Evolutionary conservation across 2,113 vertebrate species (phyloP).

Genomic region (Ciconia stormi): DNA sequence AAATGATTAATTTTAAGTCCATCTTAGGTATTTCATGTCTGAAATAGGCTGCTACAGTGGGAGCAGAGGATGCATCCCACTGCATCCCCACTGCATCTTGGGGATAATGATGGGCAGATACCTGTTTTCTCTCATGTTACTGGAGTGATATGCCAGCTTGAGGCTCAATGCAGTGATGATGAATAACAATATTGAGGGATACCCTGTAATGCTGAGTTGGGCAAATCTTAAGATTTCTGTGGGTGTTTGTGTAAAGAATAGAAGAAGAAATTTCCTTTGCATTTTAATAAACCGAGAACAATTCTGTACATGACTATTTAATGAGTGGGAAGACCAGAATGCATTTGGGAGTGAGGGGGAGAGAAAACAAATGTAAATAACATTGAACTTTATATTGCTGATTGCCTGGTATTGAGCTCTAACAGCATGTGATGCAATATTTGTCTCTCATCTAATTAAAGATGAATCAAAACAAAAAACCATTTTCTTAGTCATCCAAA

Average conservation of each 20-base stretch:
- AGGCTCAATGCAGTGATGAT: not conserved
- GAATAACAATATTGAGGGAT: not conserved
- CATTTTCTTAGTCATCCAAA: not conserved
- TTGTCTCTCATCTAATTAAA: constrained; percentile 12
- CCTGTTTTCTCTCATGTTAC: not conserved
- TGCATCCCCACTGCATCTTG: not conserved
- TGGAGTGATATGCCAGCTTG: not conserved
- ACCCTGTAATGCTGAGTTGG: not conserved
- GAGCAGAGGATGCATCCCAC: not conserved
- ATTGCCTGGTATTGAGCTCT: not conserved
- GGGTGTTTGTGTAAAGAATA: not conserved
- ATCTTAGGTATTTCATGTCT: not conserved
- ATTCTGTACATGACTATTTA: not conserved
- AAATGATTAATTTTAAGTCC: not conserved
- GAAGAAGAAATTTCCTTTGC: not conserved
- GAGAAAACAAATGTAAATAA: constrained; percentile 38
- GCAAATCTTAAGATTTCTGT: not conserved
- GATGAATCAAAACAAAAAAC: not conserved
- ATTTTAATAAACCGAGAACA: not conserved
- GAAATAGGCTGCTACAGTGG: not conserved
- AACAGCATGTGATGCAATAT: not conserved
- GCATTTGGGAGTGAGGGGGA: not conserved
- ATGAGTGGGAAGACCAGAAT: not conserved
- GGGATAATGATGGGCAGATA: not conserved
- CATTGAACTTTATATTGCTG: not conserved